Evolutionary conservation across 2,113 vertebrate species (phyloP).

Genomic region (Thamnophis sirtalis): DNA sequence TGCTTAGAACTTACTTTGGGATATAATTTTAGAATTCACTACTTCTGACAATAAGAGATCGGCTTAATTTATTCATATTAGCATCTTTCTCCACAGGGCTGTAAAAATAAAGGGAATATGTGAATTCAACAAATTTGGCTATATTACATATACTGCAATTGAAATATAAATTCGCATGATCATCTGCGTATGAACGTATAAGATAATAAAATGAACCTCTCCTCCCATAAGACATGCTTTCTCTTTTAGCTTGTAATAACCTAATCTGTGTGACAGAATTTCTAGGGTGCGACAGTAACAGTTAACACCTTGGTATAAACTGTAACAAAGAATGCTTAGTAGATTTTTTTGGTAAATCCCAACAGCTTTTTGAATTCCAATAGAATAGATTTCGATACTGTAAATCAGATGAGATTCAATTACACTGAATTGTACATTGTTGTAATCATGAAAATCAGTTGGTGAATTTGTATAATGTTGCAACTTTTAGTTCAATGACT

Average conservation of each 20-base stretch:
- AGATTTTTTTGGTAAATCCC: not conserved
- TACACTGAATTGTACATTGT: not conserved
- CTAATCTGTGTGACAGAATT: not conserved
- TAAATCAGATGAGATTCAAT: not conserved
- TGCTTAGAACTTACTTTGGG: not conserved
- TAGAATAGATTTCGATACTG: not conserved
- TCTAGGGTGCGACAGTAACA: not conserved
- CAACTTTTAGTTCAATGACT: not conserved
- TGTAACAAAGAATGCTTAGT: not conserved
- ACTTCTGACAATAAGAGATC: not conserved
- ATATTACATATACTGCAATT: slow-evolving; percentile 3
- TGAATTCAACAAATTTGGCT: slow-evolving; percentile 2
- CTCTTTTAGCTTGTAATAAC: not conserved
- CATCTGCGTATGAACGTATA: not conserved
- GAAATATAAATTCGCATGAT: not conserved
- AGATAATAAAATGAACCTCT: not conserved
- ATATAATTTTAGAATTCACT: not conserved
- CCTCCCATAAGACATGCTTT: not conserved
- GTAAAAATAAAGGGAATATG: not conserved
- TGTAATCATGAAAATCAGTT: slow-evolving; percentile 8
- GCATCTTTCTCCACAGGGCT: not conserved
- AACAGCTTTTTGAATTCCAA: not conserved
- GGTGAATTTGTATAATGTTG: not conserved
- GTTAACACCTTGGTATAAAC: not conserved
- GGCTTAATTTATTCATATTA: not conserved